Evolutionary conservation across 2,888 invertebrate genomes (phyloP).

Genomic region (Polyommatus icarus): DNA sequence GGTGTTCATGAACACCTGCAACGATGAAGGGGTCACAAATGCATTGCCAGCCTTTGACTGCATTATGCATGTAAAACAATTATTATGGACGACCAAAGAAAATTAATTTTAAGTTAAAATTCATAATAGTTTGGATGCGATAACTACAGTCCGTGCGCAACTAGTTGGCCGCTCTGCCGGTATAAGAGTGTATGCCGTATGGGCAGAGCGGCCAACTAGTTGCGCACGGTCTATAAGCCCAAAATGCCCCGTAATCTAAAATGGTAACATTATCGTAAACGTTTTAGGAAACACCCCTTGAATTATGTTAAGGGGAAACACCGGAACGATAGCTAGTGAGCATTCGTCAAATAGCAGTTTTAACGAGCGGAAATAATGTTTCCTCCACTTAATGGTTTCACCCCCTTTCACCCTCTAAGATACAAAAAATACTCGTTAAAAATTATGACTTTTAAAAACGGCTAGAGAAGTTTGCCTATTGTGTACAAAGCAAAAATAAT

Average conservation of each 20-base stretch:
- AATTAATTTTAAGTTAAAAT: no score
- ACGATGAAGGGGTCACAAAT: no score
- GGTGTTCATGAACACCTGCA: no score
- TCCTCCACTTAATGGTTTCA: conserved; percentile 74
- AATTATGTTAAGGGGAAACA: conserved; percentile 28
- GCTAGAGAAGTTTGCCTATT: neutral
- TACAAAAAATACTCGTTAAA: conserved; percentile 52
- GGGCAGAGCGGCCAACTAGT: no score
- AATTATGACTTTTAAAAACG: conserved; percentile 51
- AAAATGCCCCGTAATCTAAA: neutral
- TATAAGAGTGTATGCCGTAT: no score
- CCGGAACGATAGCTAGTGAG: conserved; percentile 43
- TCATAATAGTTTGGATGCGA: no score
- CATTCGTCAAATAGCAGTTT: conserved; percentile 75
- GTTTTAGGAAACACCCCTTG: conserved; percentile 13
- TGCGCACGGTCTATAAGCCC: no score
- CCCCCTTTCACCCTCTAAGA: conserved; percentile 44
- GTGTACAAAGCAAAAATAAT: neutral
- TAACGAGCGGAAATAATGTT: conserved; percentile 78
- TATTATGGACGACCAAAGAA: no score
- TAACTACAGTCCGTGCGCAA: no score
- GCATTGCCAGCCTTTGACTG: no score
- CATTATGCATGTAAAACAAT: no score
- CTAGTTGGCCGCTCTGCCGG: no score
- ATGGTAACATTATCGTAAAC: conserved; percentile 3